A percentile compares a stretch with the other conserved stretches of the same genome.
phyloP scores from a whole-genome alignment of 1,140 invertebrate species.

The Drosophila micromelanica region DNA sequence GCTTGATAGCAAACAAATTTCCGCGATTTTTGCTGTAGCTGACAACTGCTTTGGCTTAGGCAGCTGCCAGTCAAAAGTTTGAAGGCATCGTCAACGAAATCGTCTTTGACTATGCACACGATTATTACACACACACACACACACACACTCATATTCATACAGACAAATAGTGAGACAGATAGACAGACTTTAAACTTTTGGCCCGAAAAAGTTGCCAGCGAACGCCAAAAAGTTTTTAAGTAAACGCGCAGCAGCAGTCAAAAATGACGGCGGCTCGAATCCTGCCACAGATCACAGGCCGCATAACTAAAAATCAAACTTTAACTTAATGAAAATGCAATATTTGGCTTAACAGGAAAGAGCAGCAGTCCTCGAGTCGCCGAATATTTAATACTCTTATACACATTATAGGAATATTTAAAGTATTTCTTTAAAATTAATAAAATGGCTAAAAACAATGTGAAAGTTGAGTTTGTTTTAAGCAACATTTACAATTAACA shows the following conservation, averaged over 20 bases:
- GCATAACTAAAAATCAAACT: conserved; percentile 73
- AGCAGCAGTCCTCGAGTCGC: neutral
- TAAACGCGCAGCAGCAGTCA: conserved; percentile 50
- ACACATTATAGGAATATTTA: no score
- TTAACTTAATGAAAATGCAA: conserved; percentile 80
- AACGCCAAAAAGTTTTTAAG: conserved; percentile 68
- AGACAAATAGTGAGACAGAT: conserved; percentile 39
- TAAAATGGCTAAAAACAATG: no score
- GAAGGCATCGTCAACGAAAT: conserved; percentile 51
- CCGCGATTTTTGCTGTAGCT: conserved; percentile 39
- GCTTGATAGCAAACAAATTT: conserved; percentile 33
- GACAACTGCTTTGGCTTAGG: conserved; percentile 59
- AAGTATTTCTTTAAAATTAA: no score
- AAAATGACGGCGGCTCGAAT: conserved; percentile 16
- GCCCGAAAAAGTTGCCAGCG: conserved; percentile 57
- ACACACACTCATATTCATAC: conserved; percentile 7
- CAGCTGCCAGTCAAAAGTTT: conserved; percentile 70
- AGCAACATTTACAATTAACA: no score
- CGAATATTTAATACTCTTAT: conserved; percentile 12
- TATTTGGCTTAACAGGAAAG: conserved; percentile 53
- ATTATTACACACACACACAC: conserved; percentile 54
- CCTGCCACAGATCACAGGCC: conserved; percentile 24
- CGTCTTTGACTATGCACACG: conserved; percentile 58
- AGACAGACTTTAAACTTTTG: conserved; percentile 59
- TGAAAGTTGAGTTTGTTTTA: no score